Base-by-base conservation (phyloP, 2,797 vertebrate species). In the Ambastaia sidthimunki region DNA sequence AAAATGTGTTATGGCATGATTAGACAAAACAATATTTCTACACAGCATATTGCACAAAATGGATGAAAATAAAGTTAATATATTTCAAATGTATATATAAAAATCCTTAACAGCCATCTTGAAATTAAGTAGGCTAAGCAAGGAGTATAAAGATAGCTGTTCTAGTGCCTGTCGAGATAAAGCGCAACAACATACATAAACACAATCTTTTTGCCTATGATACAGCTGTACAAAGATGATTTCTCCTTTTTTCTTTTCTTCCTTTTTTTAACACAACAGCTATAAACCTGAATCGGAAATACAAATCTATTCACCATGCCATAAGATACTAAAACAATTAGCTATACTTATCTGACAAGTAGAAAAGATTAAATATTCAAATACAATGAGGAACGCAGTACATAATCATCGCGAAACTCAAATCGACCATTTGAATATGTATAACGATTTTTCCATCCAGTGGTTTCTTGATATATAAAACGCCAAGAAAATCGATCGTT, bases 311-410 rank as follows among this genome's bases (percentile, higher is more conserved):
- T 94, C 97, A 96, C 97, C 97, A 99, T 99, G 98, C 98, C 97
- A 96, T 97, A 97, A 97, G 95, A 95, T 97, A 98, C 97, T 96
- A 98, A 99, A 99, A 98, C 97, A 97, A 98, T 96, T 96, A 93
- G 91, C 93, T 94, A 97, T 96, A 98, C 95, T 97, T 96, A 97
- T 97, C 96, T 75, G 95, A 98, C 97, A 95, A 98, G 96, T 97
- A 98, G 95, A 98, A 99, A 98, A 96, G 96, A 97, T 98, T 98
- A 99, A 98, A 98, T 98, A 98, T 96, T 97, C 96, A 99, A 98
- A 99, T 96, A 98, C 96, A 94, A 96, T 97, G 96, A 98, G 97
- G 94, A 98, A 97, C 93, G 96, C 96, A 96, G 95, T 96, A 97
- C 95, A 95, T 94, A 95, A 90, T 93, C 96, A 95, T 97, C 95